Percentiles rank a stretch among this genome's conserved stretches.
phyloP scores from a whole-genome alignment of 2,797 vertebrate genomes.

The Pseudochirops corinnae region DNA sequence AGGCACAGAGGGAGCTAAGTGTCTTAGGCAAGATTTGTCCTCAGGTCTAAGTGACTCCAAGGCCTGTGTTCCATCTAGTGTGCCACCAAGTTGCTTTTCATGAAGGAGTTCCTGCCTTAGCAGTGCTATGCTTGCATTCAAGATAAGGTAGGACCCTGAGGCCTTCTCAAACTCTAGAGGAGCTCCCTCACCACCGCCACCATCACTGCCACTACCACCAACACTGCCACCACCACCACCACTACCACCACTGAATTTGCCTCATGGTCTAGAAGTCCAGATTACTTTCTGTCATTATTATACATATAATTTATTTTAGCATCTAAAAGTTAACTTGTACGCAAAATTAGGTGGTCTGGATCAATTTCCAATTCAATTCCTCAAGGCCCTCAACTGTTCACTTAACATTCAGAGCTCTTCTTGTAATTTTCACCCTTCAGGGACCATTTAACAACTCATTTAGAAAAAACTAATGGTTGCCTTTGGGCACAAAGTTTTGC shows the following conservation, averaged over 20 bases:
- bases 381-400: slow-evolving; percentile 31
- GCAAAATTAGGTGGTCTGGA: neutral
- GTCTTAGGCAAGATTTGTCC: too few relatives aligned
- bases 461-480: neutral
- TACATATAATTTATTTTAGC: neutral
- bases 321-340: neutral
- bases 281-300: neutral
- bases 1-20: too few relatives aligned
- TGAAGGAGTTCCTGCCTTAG: too few relatives aligned
- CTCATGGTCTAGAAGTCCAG: neutral
- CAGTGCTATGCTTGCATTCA: too few relatives aligned
- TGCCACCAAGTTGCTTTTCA: too few relatives aligned
- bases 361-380: neutral
- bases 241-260: neutral
- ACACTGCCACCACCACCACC: too few relatives aligned
- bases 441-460: neutral
- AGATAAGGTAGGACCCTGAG: neutral
- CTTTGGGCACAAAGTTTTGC: neutral
- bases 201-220: too few relatives aligned
- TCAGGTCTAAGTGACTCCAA: too few relatives aligned
- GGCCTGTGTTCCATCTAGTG: too few relatives aligned
- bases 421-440: neutral
- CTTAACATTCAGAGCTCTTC: neutral
- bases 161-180: neutral
- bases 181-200: neutral